Base-by-base conservation (phyloP, 2,888 invertebrate genomes). In the Eupithecia subumbrata region DNA sequence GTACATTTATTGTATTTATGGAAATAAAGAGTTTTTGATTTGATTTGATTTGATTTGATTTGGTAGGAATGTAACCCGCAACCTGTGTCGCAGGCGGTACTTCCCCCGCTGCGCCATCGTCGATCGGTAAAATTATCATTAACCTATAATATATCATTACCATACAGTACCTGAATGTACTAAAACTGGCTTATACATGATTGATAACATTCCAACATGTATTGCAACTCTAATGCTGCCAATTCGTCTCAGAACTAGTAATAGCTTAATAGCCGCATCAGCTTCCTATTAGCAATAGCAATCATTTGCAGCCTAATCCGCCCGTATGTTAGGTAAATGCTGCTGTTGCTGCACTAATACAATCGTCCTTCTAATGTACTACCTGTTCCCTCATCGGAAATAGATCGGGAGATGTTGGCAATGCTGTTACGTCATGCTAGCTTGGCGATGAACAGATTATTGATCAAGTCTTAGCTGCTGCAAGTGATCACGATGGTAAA, bases 291-390 rank as follows among this genome's bases (percentile, higher is more conserved):
- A 40, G 40, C 8, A 43, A 12, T 67, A 71, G 37, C 66, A 56
- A 74, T 66, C 43, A 71, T 76, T 68, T 22, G 22, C 68, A 1
- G 14, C 8, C 25, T 25, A 60, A 40, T 40, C 43, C 18, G n/a
- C 12, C 25, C 8, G 43, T 43, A 68, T n/a, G 68, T 22, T 12
- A 52, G 63, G 63, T 71, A 71, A 76, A 56, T 22, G 43, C 22
- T 68, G 68, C 22, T 68, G 25, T 12, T 22, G 43, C 43, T 68
- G 64, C 64, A 71, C 25, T 60, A 60, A 73, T 71, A 34, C 40
- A 71, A 73, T 76, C n/a, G 71, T 71, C 52, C 3, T 8, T 69
- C 52, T 76, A 71, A 73, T 73, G 56, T 71, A 67, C 70, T 68
- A 68, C 60, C 71, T 45, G 60, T 30, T 40, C 48, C 66, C 66